These are phyloP conservation scores for Hetaerina americana DNA, from an alignment of 1,140 invertebrate species.

Conservation along the genomic window DNA sequence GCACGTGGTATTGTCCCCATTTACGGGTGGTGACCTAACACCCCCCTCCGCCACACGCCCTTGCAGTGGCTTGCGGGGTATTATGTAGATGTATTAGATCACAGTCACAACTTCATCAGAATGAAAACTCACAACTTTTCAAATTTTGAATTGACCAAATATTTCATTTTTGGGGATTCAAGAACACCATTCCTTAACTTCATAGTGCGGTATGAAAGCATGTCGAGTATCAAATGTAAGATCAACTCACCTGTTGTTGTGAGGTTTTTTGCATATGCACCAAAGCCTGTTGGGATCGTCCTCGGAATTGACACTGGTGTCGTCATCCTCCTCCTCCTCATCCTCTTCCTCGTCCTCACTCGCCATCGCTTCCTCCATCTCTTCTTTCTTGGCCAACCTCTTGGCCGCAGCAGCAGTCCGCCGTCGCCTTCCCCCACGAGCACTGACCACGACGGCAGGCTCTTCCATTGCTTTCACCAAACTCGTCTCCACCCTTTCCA, in stretches of 20 bases:
- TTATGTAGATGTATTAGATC: too few relatives aligned
- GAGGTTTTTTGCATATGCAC: constrained; percentile 91
- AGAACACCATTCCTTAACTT: too few relatives aligned
- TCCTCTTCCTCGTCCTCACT: constrained; percentile 18
- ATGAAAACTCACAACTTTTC: too few relatives aligned
- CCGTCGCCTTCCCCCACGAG: not conserved
- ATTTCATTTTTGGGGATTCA: too few relatives aligned
- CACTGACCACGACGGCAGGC: constrained; percentile 19
- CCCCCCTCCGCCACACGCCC: too few relatives aligned
- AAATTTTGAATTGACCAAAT: too few relatives aligned
- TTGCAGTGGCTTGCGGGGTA: too few relatives aligned
- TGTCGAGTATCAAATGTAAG: not conserved
- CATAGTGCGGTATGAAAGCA: not conserved
- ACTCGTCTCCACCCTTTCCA: constrained; percentile 27
- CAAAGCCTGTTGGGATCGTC: constrained; percentile 89
- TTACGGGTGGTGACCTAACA: too few relatives aligned
- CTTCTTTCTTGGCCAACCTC: constrained; percentile 13
- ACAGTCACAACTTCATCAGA: too few relatives aligned
- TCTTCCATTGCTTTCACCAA: constrained; percentile 19
- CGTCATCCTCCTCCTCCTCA: constrained; percentile 32
- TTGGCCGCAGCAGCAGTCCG: not conserved
- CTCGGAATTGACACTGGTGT: constrained; percentile 59
- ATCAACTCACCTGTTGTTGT: constrained; percentile 59
- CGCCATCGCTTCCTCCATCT: constrained; percentile 19
- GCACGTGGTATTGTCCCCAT: too few relatives aligned